Evolutionary conservation across 37 sponge, comb jelly and placozoan genomes (phyloP), one percentile per base, ranked within the genome.

Genomic region (Dysidea cf. avara): DNA sequence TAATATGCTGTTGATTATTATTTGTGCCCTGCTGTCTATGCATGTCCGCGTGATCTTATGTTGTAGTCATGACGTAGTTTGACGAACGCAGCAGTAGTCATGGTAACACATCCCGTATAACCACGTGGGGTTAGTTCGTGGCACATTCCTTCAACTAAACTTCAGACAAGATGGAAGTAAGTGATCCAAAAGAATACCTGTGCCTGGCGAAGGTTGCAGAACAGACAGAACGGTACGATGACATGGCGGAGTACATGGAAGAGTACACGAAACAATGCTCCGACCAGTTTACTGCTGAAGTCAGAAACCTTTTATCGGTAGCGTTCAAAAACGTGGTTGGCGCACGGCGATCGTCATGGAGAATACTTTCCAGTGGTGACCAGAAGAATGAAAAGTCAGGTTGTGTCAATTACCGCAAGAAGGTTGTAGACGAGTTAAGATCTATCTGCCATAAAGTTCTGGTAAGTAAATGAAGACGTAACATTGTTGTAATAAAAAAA

Each of bases 301-400:
- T 90, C 46, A 70, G 96, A 29, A 90, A 95, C 74, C 79, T 90
- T 4, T 64, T 95, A 28, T 83, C 88, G 13, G 96, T 95, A 39
- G 96, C 90, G 13, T 95, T 90, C 85, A 95, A 95, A 81, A 95
- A 95, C 56, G 83, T 80, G 22, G 87, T 95, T 1, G 91, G 91
- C 0, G 61, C 85, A 2, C 61, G 91, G 9, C 46, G 96, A 7
- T 74, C 85, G 11, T 83, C 91, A 2, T 95, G 96, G 96, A 39
- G 91, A 38, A 72, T 83, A 39, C 64, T 95, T 24, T 77, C 74
- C 13, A 69, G 77, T 33, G 68, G 46, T 56, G 76, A 25, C 35
- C 33, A 0, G 67, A 25, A 7, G 56, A 54, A 17, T 73, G 70
- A 36, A 56, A 38, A 49, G 54, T 1, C 35, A n/a, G n/a, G n/a